These are phyloP conservation scores for Baronia brevicornis DNA, from an alignment of 2,888 invertebrate species.

Conservation along the genomic window DNA sequence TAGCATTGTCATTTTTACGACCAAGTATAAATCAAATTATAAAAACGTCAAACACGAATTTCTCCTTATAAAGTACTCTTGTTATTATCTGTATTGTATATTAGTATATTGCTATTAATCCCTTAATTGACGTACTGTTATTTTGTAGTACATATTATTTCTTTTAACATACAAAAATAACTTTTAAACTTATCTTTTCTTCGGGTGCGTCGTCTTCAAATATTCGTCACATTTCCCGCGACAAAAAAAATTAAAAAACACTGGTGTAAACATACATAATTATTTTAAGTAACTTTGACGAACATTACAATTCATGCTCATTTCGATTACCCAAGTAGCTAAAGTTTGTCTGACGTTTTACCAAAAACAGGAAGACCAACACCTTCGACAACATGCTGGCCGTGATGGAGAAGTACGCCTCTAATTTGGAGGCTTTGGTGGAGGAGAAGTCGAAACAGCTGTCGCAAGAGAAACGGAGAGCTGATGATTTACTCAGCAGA, in stretches of 20 bases:
- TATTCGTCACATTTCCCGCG: too few relatives aligned
- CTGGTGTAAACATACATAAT: too few relatives aligned
- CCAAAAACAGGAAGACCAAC: slow-evolving; percentile 86
- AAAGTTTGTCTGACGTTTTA: not conserved
- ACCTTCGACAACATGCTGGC: slow-evolving; percentile 93
- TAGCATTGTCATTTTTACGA: slow-evolving; percentile 14
- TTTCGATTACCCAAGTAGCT: not conserved
- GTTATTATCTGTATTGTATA: too few relatives aligned
- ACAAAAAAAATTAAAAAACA: too few relatives aligned
- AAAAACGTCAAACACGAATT: slow-evolving; percentile 15
- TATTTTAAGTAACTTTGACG: too few relatives aligned
- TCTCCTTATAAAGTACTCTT: slow-evolving; percentile 12
- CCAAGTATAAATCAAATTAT: slow-evolving; percentile 15
- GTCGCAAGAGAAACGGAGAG: slow-evolving; percentile 88
- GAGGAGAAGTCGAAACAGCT: slow-evolving; percentile 88
- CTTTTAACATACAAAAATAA: too few relatives aligned
- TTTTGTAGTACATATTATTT: slow-evolving; percentile 7
- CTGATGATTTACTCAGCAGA: slow-evolving; percentile 86
- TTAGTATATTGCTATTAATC: slow-evolving; percentile 10
- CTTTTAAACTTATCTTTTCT: too few relatives aligned
- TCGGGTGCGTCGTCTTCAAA: too few relatives aligned
- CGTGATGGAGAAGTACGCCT: slow-evolving; percentile 94
- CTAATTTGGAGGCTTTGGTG: slow-evolving; percentile 88
- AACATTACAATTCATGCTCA: too few relatives aligned
- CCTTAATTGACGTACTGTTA: slow-evolving; percentile 1